Evolutionary conservation across 1,140 invertebrate species (phyloP).

Genomic region (Tetragnatha versicolor): DNA sequence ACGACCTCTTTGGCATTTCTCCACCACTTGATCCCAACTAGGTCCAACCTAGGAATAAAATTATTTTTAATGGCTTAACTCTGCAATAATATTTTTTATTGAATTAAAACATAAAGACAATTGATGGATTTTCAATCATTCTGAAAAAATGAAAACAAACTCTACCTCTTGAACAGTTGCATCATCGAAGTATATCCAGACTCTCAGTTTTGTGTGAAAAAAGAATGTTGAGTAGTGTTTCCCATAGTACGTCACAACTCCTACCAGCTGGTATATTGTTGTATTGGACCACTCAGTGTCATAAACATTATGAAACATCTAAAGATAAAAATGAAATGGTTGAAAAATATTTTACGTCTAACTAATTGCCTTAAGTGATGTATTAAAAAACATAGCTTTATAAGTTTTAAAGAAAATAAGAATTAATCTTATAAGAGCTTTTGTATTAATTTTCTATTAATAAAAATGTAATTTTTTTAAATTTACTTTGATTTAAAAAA

Average conservation of each 20-base stretch:
- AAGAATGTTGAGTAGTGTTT: conserved; percentile 98
- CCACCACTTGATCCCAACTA: conserved; percentile 87
- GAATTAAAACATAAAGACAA: not conserved
- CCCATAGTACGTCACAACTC: conserved; percentile 94
- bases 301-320: conserved; percentile 82
- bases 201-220: conserved; percentile 88
- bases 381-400: too few species aligned
- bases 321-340: conserved; percentile 54
- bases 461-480: too few species aligned
- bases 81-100: not conserved
- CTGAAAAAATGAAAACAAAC: not conserved
- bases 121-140: not conserved
- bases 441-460: too few species aligned
- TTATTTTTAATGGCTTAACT: not conserved
- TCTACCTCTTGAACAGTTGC: conserved; percentile 88
- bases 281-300: conserved; percentile 73
- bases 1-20: conserved; percentile 86
- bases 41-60: conserved; percentile 74
- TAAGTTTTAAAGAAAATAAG: too few species aligned
- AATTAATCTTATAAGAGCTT: too few species aligned
- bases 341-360: too few species aligned
- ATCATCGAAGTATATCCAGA: conserved; percentile 97
- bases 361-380: too few species aligned
- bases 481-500: too few species aligned
- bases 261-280: conserved; percentile 85